Conservation (phyloP, 2,113 vertebrate genomes). For the Macaca nemestrina region DNA sequence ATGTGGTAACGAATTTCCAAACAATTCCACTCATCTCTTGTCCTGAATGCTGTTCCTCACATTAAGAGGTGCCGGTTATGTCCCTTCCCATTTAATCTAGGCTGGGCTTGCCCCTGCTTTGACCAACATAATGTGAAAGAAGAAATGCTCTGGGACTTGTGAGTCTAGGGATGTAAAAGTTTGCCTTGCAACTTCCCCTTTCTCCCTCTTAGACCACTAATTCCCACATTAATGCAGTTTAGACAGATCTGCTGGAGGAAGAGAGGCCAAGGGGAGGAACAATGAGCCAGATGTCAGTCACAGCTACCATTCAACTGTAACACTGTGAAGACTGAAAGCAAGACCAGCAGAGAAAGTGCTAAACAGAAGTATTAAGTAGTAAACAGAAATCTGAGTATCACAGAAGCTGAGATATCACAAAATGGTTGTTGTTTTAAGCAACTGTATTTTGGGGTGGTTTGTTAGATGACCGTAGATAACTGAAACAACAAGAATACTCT, state of each 20-base stretch:
- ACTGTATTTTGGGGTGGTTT: neutral
- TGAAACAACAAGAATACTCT: neutral
- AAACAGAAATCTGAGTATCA: neutral
- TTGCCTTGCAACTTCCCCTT: neutral
- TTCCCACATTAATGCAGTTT: neutral
- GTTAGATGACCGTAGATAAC: neutral
- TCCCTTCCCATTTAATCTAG: neutral
- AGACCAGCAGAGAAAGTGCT: neutral
- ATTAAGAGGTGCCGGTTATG: neutral
- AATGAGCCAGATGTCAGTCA: neutral
- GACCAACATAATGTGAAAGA: neutral
- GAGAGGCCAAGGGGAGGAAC: rapidly evolving
- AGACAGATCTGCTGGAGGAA: neutral
- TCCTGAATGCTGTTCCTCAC: neutral
- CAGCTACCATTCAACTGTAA: neutral
- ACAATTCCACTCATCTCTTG: neutral
- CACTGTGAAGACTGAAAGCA: neutral
- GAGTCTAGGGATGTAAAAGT: neutral
- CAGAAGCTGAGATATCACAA: neutral
- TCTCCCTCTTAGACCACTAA: neutral
- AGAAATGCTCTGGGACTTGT: neutral
- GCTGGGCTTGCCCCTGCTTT: neutral
- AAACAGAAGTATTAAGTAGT: too few relatives aligned
- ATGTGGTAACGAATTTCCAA: neutral
- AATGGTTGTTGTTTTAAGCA: neutral